Evolutionary conservation across 1,140 invertebrate species (phyloP).

Genomic region (Drosophila funebris): DNA sequence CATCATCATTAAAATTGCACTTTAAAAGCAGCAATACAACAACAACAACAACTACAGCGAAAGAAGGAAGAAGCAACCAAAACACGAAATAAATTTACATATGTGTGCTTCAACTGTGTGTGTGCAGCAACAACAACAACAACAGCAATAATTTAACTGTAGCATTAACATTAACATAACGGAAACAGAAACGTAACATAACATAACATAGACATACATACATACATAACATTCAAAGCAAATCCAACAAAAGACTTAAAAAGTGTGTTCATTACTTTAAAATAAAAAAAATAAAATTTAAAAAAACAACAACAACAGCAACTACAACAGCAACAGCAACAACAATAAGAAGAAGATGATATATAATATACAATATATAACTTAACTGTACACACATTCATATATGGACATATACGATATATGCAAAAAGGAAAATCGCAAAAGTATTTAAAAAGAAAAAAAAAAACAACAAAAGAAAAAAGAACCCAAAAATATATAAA

Average conservation of each 20-base stretch:
- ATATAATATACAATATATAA: slow-evolving; percentile 35
- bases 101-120: slow-evolving; percentile 1
- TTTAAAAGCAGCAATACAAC: slow-evolving; percentile 4
- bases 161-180: slow-evolving; percentile 23
- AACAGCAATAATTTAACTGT: slow-evolving; percentile 22
- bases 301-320: slow-evolving; percentile 31
- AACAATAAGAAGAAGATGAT: slow-evolving; percentile 17
- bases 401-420: slow-evolving; percentile 8
- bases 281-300: slow-evolving; percentile 27
- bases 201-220: slow-evolving; percentile 40
- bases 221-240: slow-evolving; percentile 42
- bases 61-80: background rate
- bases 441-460: slow-evolving; percentile 15
- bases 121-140: slow-evolving; percentile 20
- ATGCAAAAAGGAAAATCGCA: slow-evolving; percentile 10
- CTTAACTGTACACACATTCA: slow-evolving; percentile 23
- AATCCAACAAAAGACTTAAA: slow-evolving; percentile 70
- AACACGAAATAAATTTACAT: background rate
- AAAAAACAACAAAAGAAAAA: slow-evolving; percentile 28
- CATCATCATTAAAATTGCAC: slow-evolving; percentile 19
- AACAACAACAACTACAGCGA: background rate
- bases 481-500: slow-evolving; percentile 10
- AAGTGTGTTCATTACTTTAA: slow-evolving; percentile 80
- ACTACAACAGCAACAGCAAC: slow-evolving; percentile 30
- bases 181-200: slow-evolving; percentile 16